Conservation (phyloP, 2,113 vertebrate species). For the Ranitomeya variabilis region DNA sequence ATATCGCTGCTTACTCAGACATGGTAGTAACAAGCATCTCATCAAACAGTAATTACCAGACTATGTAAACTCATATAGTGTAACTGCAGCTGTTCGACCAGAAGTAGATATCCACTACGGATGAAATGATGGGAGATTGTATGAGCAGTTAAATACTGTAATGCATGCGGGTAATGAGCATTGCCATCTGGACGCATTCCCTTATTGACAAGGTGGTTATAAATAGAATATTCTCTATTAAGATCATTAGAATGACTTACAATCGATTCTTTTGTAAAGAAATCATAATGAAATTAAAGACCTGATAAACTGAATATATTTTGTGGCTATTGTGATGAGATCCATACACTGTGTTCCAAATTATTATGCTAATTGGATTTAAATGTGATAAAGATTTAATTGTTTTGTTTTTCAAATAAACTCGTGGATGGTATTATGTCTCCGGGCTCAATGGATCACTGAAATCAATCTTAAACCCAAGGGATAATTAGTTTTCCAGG, state of each 20-base stretch:
- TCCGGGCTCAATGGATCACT: too few species aligned
- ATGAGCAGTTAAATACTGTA: neutral
- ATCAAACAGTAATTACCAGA: neutral
- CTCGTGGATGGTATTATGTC: too few species aligned
- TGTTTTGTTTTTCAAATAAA: too few species aligned
- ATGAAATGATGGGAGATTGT: neutral
- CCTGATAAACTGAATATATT: neutral
- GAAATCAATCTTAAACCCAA: too few species aligned
- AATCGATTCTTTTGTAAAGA: neutral
- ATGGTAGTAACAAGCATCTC: slow-evolving; percentile 8
- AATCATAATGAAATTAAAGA: neutral
- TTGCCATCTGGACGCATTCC: neutral
- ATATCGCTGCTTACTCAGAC: neutral
- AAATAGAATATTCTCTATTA: neutral
- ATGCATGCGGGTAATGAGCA: slow-evolving; percentile 1
- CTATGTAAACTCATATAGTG: slow-evolving; percentile 10
- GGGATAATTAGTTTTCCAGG: too few species aligned
- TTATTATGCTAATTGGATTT: too few species aligned
- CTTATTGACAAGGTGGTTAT: neutral
- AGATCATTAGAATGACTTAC: neutral
- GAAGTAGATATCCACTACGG: neutral
- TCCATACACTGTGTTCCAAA: too few species aligned
- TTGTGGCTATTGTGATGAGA: neutral
- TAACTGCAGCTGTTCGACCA: neutral
- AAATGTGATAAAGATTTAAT: too few species aligned